Base-by-base conservation (phyloP, 1,140 invertebrate species). In the Trichonephila inaurata region DNA sequence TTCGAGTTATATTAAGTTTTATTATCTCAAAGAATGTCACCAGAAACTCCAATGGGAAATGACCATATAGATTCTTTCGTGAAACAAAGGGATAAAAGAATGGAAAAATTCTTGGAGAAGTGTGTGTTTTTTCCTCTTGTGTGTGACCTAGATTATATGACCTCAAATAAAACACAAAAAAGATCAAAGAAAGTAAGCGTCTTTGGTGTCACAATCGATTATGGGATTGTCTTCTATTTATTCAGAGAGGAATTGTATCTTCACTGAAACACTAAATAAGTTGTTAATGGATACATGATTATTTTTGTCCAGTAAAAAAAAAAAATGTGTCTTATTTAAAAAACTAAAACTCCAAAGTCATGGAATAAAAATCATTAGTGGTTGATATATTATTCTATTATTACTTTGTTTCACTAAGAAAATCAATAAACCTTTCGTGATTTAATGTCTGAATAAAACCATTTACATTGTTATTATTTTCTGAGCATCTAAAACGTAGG, bases 91-190 rank as follows among this genome's bases (percentile, higher is more conserved):
- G 60, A 58, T 16, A n/a, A 24, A 60, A 58, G 12, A 58, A 85
- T 19, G 18, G 40, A 83, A 21, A 83, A 85, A 85, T 14, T 60
- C n/a, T 85, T 44, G 0, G 7, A 85, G 58, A 81, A 33, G 21
- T 33, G 24, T 18, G 72, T 81, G 72, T 81, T 85, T 60, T 85
- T 83, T 58, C n/a, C 10, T n/a, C n/a, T 51, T 58, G 5, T 85
- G 33, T n/a, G n/a, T 87, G 83, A 92, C 91, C 83, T 33, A 92
- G 83, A 86, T 93, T 88, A 89, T 89, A 64, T 33, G 86, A 89
- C 92, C 92, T 81, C 64, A 93, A 64, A 81, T 83, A 93, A 89
- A 93, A 81, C 92, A 72, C 16, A 77, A 93, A 93, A 66, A 87
- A 72, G 86, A 18, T 18, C 28, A 7, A 44, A 28, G 24, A 83